phyloP scores from a whole-genome alignment of 2,888 invertebrate species.

The Sarcophaga rosellei region DNA sequence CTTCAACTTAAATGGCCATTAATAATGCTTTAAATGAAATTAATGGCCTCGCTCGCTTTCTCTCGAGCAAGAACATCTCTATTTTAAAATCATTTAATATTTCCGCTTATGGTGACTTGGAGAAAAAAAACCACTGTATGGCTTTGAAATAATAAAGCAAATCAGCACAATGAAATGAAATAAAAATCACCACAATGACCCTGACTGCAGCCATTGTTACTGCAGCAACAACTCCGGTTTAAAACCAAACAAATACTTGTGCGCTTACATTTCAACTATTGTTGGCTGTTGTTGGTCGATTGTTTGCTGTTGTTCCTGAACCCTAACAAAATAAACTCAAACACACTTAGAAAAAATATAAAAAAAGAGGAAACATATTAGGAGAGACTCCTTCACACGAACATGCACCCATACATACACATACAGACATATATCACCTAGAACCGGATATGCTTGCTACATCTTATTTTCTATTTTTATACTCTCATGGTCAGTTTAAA shows the following conservation, averaged over 20 bases:
- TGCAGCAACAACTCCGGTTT: not conserved
- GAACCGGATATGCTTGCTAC: constrained; percentile 65
- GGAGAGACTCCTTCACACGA: not conserved
- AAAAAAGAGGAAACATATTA: not conserved
- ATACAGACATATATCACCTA: constrained; percentile 46
- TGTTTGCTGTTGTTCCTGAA: constrained; percentile 36
- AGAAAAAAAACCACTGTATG: not conserved
- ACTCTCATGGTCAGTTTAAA: constrained; percentile 56
- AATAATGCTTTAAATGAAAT: not conserved
- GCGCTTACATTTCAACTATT: constrained; percentile 45
- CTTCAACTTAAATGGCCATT: not conserved
- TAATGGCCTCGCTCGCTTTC: not conserved
- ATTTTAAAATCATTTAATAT: constrained; percentile 48
- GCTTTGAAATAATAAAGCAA: not conserved
- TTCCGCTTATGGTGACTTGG: constrained; percentile 24
- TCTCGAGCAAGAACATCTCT: constrained; percentile 4
- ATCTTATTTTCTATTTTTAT: constrained; percentile 58
- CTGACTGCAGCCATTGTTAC: constrained; percentile 37
- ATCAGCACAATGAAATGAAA: constrained; percentile 16
- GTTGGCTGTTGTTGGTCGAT: constrained; percentile 1
- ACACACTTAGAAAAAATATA: constrained; percentile 29
- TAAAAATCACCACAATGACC: constrained; percentile 62
- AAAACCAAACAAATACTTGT: constrained; percentile 52
- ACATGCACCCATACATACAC: constrained; percentile 21
- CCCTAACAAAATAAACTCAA: constrained; percentile 27